phyloP scores from a whole-genome alignment of 1,140 invertebrate species.

The Hermetia illucens region DNA sequence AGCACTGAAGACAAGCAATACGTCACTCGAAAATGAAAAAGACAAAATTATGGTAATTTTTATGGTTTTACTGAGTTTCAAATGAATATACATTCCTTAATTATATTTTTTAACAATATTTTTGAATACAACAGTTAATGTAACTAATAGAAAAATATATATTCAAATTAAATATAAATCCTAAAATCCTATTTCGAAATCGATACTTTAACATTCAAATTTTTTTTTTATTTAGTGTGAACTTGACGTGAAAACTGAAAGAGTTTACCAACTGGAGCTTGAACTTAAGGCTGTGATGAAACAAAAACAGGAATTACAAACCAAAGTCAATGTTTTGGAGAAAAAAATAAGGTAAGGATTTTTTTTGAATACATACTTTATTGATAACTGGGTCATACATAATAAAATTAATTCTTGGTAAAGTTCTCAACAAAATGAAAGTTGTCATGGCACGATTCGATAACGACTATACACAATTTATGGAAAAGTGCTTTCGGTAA shows the following conservation, averaged over 20 bases:
- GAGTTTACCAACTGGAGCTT: constrained; percentile 18
- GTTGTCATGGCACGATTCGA: too few species aligned
- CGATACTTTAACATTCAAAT: not conserved
- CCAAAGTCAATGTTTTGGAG: constrained; percentile 17
- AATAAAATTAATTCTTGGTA: too few species aligned
- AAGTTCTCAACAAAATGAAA: too few species aligned
- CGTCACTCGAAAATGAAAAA: constrained; percentile 19
- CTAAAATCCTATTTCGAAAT: not conserved
- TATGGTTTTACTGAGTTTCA: not conserved
- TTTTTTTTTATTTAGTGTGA: constrained; percentile 12
- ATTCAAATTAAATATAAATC: not conserved
- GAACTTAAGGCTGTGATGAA: constrained; percentile 19
- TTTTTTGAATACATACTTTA: constrained; percentile 4
- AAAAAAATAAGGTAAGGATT: constrained; percentile 18
- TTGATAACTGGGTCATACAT: not conserved
- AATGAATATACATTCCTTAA: not conserved
- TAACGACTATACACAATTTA: too few species aligned
- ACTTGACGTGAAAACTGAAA: constrained; percentile 23
- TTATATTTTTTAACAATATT: constrained; percentile 3
- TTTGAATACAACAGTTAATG: not conserved
- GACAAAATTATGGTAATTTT: constrained; percentile 18
- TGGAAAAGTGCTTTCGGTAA: not conserved
- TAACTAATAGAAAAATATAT: not conserved
- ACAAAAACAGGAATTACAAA: constrained; percentile 13
- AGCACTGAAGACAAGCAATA: constrained; percentile 16